Conservation (phyloP, 2,797 vertebrate species). For the Luscinia megarhynchos region DNA sequence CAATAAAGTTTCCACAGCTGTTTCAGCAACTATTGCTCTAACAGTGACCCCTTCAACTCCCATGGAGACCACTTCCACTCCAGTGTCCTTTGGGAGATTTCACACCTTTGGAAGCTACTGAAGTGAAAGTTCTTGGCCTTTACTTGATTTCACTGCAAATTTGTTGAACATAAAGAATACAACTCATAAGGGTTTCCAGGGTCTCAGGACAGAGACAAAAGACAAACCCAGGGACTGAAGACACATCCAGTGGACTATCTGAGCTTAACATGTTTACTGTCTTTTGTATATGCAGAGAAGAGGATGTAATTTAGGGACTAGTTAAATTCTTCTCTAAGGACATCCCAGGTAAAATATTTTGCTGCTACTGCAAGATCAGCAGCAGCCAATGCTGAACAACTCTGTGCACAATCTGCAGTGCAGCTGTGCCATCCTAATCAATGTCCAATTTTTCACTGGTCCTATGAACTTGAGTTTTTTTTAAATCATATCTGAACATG, state of each 20-base stretch:
- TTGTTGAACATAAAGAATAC: neutral
- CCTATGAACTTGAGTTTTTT: neutral
- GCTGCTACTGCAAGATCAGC: neutral
- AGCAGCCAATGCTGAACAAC: neutral
- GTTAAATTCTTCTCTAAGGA: neutral
- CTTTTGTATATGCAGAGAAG: neutral
- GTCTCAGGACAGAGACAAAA: neutral
- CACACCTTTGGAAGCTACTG: slow-evolving; percentile 29
- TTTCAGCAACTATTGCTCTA: neutral
- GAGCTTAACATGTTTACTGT: neutral
- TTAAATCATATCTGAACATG: neutral
- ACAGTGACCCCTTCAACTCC: neutral
- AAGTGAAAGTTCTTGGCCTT: slow-evolving; percentile 17
- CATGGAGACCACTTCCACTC: neutral
- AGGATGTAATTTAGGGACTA: neutral
- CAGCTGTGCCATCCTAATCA: neutral
- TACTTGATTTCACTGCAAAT: neutral
- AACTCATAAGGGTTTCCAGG: neutral
- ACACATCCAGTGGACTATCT: neutral
- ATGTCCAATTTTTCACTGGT: neutral
- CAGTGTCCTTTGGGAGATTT: slow-evolving; percentile 19
- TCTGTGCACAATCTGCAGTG: neutral
- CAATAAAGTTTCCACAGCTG: neutral
- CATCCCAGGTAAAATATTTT: neutral
- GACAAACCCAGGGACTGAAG: neutral